Evolutionary conservation across 2,797 vertebrate genomes (phyloP).

Genomic region (Lacerta viridis): DNA sequence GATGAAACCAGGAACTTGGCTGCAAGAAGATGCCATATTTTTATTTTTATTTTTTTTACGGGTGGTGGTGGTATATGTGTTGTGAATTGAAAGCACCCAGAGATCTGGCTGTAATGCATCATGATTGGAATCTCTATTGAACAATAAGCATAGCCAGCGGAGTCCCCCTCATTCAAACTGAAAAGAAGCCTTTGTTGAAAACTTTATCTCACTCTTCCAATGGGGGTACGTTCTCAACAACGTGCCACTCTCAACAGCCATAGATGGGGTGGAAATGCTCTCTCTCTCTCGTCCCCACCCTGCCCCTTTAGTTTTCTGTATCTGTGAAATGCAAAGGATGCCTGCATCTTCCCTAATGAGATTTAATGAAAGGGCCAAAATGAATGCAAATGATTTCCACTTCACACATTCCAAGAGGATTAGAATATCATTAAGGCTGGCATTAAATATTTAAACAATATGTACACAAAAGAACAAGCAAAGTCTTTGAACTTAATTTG

Average conservation of each 20-base stretch:
- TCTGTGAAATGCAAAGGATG: constrained; percentile 53
- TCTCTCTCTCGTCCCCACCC: too few relatives aligned
- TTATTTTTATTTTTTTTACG: neutral
- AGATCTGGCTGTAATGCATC: neutral
- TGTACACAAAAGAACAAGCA: constrained; percentile 65
- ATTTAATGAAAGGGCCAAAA: constrained; percentile 60
- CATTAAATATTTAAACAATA: constrained; percentile 78
- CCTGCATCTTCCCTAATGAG: constrained; percentile 50
- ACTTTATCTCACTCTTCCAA: neutral
- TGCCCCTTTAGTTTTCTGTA: neutral
- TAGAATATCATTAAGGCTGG: constrained; percentile 72
- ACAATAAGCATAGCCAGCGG: neutral
- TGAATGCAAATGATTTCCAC: constrained; percentile 73
- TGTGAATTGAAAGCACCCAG: neutral
- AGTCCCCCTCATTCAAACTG: neutral
- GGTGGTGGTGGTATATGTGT: neutral
- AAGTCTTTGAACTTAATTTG: constrained; percentile 54
- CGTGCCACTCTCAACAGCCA: constrained; percentile 34
- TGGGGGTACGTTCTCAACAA: constrained; percentile 18
- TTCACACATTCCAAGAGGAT: constrained; percentile 67
- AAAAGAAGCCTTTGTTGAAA: neutral
- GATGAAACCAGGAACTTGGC: neutral
- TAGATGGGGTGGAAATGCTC: constrained; percentile 46
- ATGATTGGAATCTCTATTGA: neutral
- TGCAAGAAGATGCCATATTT: neutral